Evolutionary conservation across 2,797 vertebrate genomes (phyloP).

Genomic region (Pygocentrus nattereri): DNA sequence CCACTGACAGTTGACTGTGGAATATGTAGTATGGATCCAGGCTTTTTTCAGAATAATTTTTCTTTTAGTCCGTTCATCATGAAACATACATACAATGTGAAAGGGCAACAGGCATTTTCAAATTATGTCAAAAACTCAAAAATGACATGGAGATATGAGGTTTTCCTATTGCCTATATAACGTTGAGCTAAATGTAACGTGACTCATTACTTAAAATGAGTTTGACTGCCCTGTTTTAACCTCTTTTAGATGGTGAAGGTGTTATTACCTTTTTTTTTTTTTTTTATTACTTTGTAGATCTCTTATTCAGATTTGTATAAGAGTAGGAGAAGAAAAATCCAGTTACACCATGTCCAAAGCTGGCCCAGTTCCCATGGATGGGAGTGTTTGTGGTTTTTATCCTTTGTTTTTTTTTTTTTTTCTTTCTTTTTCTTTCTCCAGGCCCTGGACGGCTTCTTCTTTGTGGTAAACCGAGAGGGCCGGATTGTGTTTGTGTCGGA

Average conservation of each 20-base stretch:
- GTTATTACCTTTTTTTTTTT: neutral
- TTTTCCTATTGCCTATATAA: too few relatives aligned
- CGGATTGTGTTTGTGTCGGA: slow-evolving; percentile 94
- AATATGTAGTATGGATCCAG: too few relatives aligned
- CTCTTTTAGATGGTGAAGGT: neutral
- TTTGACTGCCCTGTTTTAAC: neutral
- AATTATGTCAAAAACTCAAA: too few relatives aligned
- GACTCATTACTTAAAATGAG: too few relatives aligned
- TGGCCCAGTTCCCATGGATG: neutral
- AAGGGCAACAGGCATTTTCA: too few relatives aligned
- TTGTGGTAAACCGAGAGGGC: slow-evolving; percentile 95
- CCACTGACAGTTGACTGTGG: too few relatives aligned
- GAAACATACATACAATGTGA: too few relatives aligned
- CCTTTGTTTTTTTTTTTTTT: slow-evolving; percentile 18
- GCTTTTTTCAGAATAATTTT: too few relatives aligned
- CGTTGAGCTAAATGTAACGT: too few relatives aligned
- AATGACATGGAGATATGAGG: too few relatives aligned
- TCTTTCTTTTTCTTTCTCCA: slow-evolving; percentile 61
- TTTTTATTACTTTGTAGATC: neutral
- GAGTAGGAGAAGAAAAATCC: neutral
- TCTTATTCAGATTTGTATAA: neutral
- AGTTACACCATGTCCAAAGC: neutral
- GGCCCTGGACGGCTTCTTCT: slow-evolving; percentile 96
- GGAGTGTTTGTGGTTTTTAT: neutral
- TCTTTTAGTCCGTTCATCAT: too few relatives aligned